These are phyloP conservation scores for Scaptomyza graminum DNA, from an alignment of 1,140 invertebrate species.

Conservation along the genomic window DNA sequence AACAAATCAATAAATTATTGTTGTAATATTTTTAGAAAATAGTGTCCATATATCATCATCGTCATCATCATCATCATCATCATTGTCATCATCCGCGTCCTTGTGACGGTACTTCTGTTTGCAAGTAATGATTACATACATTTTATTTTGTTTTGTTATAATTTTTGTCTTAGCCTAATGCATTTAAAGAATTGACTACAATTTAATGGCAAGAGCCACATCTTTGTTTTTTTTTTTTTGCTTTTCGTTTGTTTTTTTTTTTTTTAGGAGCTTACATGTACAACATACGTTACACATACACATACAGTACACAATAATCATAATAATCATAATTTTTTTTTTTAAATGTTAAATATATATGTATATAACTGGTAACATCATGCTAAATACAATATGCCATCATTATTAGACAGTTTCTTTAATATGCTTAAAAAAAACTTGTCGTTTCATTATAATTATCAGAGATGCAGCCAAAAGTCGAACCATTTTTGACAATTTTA, in stretches of 20 bases:
- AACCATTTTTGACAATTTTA: constrained; percentile 57
- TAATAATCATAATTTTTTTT: constrained; percentile 72
- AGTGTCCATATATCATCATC: constrained; percentile 75
- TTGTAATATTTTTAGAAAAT: constrained; percentile 82
- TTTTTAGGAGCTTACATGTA: constrained; percentile 62
- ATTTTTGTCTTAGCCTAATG: constrained; percentile 63
- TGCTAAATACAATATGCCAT: constrained; percentile 70
- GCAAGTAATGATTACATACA: constrained; percentile 25
- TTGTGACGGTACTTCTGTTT: constrained; percentile 26
- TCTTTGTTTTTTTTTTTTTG: constrained; percentile 49
- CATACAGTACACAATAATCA: constrained; percentile 78
- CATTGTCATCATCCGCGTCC: constrained; percentile 24
- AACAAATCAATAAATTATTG: constrained; percentile 81
- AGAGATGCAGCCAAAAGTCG: constrained; percentile 60
- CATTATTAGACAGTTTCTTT: constrained; percentile 44
- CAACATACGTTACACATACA: constrained; percentile 79
- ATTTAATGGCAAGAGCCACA: constrained; percentile 79
- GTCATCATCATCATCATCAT: constrained; percentile 49
- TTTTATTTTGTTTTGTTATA: constrained; percentile 34
- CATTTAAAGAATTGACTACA: constrained; percentile 79
- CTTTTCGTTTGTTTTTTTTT: constrained; percentile 6
- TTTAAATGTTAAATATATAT: constrained; percentile 53
- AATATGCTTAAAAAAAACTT: constrained; percentile 46
- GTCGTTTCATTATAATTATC: constrained; percentile 58
- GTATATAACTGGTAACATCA: constrained; percentile 73